Conservation (phyloP, 53 echinoderm and acorn worm genomes). For the Holothuria leucospilota region DNA sequence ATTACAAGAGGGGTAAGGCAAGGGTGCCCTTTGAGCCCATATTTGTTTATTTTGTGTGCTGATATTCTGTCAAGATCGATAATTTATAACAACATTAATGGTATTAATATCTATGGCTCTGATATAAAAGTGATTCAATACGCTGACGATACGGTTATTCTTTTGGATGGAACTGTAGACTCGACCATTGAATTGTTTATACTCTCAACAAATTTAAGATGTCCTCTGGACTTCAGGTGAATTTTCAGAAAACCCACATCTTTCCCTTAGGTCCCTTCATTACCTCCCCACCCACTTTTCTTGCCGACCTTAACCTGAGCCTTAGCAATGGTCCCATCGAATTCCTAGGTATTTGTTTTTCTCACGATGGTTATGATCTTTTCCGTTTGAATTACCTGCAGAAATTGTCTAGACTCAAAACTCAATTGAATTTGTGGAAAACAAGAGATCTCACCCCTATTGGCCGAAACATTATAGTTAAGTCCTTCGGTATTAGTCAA, state of each 20-base stretch:
- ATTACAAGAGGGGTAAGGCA: background rate
- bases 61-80: constrained; percentile 4
- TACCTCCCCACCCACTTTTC: too few relatives aligned
- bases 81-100: constrained; percentile 29
- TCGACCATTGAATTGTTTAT: too few relatives aligned
- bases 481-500: constrained; percentile 16
- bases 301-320: too few relatives aligned
- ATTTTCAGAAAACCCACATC: too few relatives aligned
- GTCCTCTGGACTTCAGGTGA: too few relatives aligned
- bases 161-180: too few relatives aligned
- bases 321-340: background rate
- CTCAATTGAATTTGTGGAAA: background rate
- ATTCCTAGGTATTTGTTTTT: background rate
- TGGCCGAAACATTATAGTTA: background rate
- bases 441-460: too few relatives aligned
- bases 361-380: too few relatives aligned
- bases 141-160: background rate
- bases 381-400: background rate
- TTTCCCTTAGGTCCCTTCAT: too few relatives aligned
- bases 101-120: background rate
- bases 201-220: too few relatives aligned
- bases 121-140: constrained; percentile 28
- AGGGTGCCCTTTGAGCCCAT: too few relatives aligned
- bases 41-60: too few relatives aligned
- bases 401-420: background rate